Percentiles rank a stretch among this genome's conserved stretches.
Evolutionary conservation across 2,797 vertebrate genomes (phyloP).

Genomic region (Oceanodroma leucorhoa): DNA sequence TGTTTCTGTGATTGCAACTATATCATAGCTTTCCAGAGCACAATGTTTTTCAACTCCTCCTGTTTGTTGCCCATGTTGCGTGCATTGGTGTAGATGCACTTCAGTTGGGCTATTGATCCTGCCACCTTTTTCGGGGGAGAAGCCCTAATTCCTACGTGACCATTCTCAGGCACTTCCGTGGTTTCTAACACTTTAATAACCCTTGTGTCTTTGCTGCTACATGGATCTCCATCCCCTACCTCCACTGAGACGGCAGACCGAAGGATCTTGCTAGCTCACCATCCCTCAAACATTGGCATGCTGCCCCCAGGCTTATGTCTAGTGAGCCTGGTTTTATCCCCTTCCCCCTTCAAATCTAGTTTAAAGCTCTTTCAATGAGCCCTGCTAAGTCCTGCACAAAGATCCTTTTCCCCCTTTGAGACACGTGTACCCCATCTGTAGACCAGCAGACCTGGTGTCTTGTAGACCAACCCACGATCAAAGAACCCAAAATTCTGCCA

Average conservation of each 20-base stretch:
- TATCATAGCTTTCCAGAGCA: not conserved
- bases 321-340: not conserved
- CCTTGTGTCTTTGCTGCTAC: not conserved
- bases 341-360: not conserved
- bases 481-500: not conserved
- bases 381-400: not conserved
- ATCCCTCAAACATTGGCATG: accelerated
- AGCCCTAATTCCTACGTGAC: not conserved
- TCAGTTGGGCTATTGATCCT: not conserved
- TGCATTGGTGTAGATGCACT: not conserved
- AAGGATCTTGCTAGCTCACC: not conserved
- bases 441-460: not conserved
- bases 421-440: not conserved
- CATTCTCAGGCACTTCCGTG: not conserved
- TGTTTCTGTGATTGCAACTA: not conserved
- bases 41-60: not conserved
- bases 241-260: not conserved
- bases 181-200: not conserved
- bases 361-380: not conserved
- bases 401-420: not conserved
- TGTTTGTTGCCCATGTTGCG: not conserved
- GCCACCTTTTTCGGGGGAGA: accelerated
- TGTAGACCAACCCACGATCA: accelerated
- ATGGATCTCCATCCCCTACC: accelerated
- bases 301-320: not conserved